Evolutionary conservation across 2,888 invertebrate species (phyloP).

Genomic region (Proisotoma minuta): DNA sequence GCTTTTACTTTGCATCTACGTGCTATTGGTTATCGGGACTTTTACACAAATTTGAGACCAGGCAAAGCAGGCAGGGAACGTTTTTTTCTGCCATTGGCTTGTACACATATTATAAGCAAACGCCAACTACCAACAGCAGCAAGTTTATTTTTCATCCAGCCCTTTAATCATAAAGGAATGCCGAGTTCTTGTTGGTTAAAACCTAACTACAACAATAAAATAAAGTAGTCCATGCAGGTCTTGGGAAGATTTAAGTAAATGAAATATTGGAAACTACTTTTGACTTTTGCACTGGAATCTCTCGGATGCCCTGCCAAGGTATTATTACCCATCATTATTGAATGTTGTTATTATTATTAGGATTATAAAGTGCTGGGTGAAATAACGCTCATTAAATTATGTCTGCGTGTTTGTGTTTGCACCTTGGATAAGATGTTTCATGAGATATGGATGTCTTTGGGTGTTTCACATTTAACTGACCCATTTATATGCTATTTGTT

Average conservation of each 20-base stretch:
- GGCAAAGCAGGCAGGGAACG: too few species aligned
- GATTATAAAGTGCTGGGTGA: neutral
- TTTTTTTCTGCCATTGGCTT: neutral
- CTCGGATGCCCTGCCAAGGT: neutral
- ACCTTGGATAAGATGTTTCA: neutral
- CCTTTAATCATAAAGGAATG: slow-evolving; percentile 42
- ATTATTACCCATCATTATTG: neutral
- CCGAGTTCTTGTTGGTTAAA: too few species aligned
- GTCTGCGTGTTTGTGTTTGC: slow-evolving; percentile 3
- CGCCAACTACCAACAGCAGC: slow-evolving; percentile 10
- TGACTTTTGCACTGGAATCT: too few species aligned
- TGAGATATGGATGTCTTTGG: neutral
- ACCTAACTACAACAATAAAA: too few species aligned
- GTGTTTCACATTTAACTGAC: too few species aligned
- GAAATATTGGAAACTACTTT: too few species aligned
- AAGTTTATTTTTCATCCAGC: slow-evolving; percentile 37
- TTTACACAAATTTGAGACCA: neutral
- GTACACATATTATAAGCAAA: neutral
- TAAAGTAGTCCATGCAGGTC: too few species aligned
- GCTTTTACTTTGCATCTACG: too few species aligned
- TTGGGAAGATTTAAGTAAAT: too few species aligned
- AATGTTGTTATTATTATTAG: neutral
- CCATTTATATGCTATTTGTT: too few species aligned
- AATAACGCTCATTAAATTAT: slow-evolving; percentile 4
- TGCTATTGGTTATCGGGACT: neutral